A percentile compares a stretch with the other conserved stretches of the same genome.
Conservation (phyloP, 1,140 invertebrate genomes). For the Drosophila bocqueti region DNA sequence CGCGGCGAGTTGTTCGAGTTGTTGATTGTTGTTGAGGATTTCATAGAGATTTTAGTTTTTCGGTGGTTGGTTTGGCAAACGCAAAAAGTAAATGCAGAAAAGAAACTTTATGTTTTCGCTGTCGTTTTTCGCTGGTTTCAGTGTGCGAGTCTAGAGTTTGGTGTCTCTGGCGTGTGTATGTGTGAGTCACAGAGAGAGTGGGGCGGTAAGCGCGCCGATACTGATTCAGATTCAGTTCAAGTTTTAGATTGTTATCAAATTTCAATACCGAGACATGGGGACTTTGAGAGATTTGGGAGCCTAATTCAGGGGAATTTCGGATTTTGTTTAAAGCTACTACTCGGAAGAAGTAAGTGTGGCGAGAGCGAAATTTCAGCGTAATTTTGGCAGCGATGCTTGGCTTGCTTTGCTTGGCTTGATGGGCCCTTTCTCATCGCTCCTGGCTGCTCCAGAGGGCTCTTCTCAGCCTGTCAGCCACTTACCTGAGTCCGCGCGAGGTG, state of each 20-base stretch:
- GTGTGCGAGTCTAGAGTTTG: slow-evolving; percentile 42
- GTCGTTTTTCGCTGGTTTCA: slow-evolving; percentile 56
- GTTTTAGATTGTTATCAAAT: slow-evolving; percentile 7
- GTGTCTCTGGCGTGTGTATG: slow-evolving; percentile 28
- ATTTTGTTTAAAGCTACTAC: slow-evolving; percentile 51
- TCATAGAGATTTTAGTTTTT: slow-evolving; percentile 43
- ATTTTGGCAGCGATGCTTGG: slow-evolving; percentile 62
- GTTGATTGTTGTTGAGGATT: slow-evolving; percentile 49
- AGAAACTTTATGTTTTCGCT: slow-evolving; percentile 75
- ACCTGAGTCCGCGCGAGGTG: slow-evolving; percentile 90
- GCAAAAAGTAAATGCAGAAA: slow-evolving; percentile 83
- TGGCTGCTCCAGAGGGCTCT: slow-evolving; percentile 15
- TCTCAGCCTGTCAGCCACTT: slow-evolving; percentile 73
- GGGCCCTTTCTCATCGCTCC: slow-evolving; percentile 8
- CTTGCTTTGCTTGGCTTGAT: slow-evolving; percentile 46
- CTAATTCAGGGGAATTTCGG: slow-evolving; percentile 63
- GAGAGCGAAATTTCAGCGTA: slow-evolving; percentile 63
- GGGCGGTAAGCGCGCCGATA: slow-evolving; percentile 46
- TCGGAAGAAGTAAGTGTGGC: slow-evolving; percentile 27
- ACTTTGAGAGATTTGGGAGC: slow-evolving; percentile 14
- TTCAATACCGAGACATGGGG: slow-evolving; percentile 19
- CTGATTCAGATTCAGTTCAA: slow-evolving; percentile 10
- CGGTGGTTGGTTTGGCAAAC: slow-evolving; percentile 60
- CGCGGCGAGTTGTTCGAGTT: slow-evolving; percentile 50
- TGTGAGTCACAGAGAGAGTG: slow-evolving; percentile 32